Base-by-base conservation (phyloP, 2,888 invertebrate species). In the Morpho helenor region DNA sequence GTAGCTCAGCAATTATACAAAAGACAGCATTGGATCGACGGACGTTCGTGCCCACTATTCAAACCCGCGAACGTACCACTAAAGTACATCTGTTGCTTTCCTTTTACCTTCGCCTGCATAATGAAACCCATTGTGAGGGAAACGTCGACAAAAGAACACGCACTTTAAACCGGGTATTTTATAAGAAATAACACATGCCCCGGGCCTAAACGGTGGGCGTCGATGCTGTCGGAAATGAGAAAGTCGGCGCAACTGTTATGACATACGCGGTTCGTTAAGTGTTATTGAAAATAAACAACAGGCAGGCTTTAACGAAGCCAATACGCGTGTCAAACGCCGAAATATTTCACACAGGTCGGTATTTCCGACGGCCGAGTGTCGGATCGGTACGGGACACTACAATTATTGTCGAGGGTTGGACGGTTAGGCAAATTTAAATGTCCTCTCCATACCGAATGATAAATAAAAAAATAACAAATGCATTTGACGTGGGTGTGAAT, bases 221-320 rank as follows among this genome's bases (percentile, higher is more conserved):
- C 72, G 73, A 71, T 71, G 70, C 69, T 78, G 82, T 84, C 86
- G 86, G 87, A 85, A 86, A 84, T 77, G 82, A 80, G 84, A 85
- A 87, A 85, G 82, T 79, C 79, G 80, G 78, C 79, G 82, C 87
- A 87, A 87, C 85, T 88, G 87, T 87, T 88, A 87, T 87, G 86
- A 84, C 85, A 86, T 82, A 84, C 87, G 84, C 77, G 77, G 78
- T 81, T 80, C 79, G 81, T 83, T 84, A 81, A 79, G 76, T 79
- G 79, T 77, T 80, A 76, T 82, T 77, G 76, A 80, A 81, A 83
- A 84, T 80, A 86, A 87, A 86, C 78, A 82, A 77, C 73, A 67
- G 72, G 66, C 61, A 66, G 66, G 68, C 69, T 72, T 74, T 76
- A 79, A 79, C 74, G 74, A 80, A 79, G 68, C 67, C 68, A 68